These are phyloP conservation scores for Epinotia ramella DNA, from an alignment of 2,888 invertebrate species.

Conservation along the genomic window DNA sequence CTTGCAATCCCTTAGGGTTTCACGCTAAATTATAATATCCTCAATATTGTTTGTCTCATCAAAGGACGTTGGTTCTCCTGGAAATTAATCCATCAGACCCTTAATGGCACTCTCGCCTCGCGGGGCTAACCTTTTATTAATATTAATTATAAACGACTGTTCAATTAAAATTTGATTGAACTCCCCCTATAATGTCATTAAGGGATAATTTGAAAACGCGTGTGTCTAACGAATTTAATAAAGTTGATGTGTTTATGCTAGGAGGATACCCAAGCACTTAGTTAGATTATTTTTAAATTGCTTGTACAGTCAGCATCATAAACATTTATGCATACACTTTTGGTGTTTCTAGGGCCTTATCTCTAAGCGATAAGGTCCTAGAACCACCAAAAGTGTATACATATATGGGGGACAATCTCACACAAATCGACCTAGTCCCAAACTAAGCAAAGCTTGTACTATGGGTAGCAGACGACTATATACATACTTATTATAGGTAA, in stretches of 20 bases:
- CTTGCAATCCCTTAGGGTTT: background rate
- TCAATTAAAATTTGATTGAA: conserved; percentile 34
- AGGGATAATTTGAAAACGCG: conserved; percentile 4
- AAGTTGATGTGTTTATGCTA: background rate
- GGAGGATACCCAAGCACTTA: no score
- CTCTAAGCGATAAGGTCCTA: no score
- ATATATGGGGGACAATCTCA: no score
- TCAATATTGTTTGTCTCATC: conserved; percentile 35
- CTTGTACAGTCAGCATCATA: no score
- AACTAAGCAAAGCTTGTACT: no score
- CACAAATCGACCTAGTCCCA: no score
- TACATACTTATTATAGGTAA: no score
- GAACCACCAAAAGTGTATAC: no score
- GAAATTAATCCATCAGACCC: conserved; percentile 42
- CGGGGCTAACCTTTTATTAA: conserved; percentile 36
- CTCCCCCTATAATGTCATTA: conserved; percentile 19
- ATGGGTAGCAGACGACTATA: no score
- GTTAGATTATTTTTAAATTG: background rate
- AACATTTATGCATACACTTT: no score
- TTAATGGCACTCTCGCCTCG: conserved; percentile 28
- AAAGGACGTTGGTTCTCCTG: conserved; percentile 23
- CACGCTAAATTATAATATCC: conserved; percentile 31
- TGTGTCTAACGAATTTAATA: background rate
- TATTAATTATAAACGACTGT: conserved; percentile 42
- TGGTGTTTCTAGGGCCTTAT: no score